These are phyloP conservation scores for Cyphomyrus plagiostoma DNA, from an alignment of 2,113 vertebrate genomes.

Conservation along the genomic window DNA sequence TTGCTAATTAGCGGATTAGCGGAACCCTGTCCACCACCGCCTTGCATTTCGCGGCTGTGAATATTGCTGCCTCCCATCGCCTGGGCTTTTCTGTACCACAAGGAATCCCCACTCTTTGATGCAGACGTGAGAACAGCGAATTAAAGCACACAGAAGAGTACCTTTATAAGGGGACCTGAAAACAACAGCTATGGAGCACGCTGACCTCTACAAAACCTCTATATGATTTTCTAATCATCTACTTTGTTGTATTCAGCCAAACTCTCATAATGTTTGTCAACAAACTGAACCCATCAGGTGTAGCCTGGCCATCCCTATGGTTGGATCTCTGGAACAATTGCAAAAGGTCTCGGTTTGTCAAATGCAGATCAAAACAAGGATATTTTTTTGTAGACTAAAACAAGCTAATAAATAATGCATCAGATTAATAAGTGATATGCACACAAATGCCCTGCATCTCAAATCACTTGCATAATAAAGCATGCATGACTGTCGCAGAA, in stretches of 20 bases:
- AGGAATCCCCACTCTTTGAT: background rate
- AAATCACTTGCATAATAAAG: background rate
- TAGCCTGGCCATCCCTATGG: background rate
- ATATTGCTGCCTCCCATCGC: background rate
- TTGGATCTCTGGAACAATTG: background rate
- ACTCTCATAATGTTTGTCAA: background rate
- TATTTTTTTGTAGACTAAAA: background rate
- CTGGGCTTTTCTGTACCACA: background rate
- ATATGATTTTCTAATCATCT: background rate
- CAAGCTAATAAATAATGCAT: background rate
- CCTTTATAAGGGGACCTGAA: background rate
- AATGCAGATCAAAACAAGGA: slow-evolving; percentile 3
- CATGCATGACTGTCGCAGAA: background rate
- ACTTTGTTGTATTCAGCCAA: background rate
- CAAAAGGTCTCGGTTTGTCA: background rate
- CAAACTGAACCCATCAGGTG: background rate
- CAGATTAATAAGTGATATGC: background rate
- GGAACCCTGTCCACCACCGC: background rate
- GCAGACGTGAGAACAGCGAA: background rate
- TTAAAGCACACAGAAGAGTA: background rate
- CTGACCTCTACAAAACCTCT: background rate
- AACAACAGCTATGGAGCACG: background rate
- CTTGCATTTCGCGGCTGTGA: background rate
- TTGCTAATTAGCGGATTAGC: background rate
- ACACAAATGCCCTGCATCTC: background rate